A percentile compares a stretch with the other conserved stretches of the same genome.
Evolutionary conservation across 1,140 invertebrate genomes (phyloP).

Genomic region (Lutraria rhynchaena): DNA sequence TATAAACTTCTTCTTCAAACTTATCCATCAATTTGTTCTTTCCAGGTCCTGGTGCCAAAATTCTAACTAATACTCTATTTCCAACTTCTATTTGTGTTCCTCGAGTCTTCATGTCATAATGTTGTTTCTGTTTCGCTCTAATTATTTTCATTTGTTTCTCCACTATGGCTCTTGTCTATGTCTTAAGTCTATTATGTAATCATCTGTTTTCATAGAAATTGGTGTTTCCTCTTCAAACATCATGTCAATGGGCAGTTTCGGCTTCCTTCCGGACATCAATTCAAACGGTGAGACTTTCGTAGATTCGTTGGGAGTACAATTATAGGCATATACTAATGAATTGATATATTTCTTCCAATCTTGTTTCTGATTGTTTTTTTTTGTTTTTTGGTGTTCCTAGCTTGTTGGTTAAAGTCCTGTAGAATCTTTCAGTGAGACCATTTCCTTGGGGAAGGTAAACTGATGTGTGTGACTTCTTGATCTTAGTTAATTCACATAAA

Average conservation of each 20-base stretch:
- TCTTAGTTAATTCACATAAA: conserved; percentile 21
- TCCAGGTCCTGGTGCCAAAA: not conserved
- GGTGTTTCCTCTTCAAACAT: conserved; percentile 33
- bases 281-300: conserved; percentile 25
- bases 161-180: not conserved
- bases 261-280: conserved; percentile 55
- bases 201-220: not conserved
- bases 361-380: not conserved
- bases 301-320: conserved; percentile 25
- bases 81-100: not conserved
- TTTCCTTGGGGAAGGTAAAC: conserved; percentile 18
- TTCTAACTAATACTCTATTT: conserved; percentile 14
- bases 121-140: not conserved
- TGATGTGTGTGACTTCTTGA: not conserved
- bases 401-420: conserved; percentile 18
- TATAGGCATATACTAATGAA: conserved; percentile 18
- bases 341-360: conserved; percentile 47
- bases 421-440: not conserved
- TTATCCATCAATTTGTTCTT: conserved; percentile 22
- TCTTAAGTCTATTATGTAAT: not conserved
- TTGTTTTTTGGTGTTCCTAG: conserved; percentile 16
- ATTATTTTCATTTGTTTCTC: not conserved
- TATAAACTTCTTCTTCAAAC: conserved; percentile 17
- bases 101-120: conserved; percentile 24
- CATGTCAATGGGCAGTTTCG: conserved; percentile 12